These are phyloP conservation scores for Pygoscelis antarcticus DNA, from an alignment of 2,113 vertebrate species.

Conservation along the genomic window DNA sequence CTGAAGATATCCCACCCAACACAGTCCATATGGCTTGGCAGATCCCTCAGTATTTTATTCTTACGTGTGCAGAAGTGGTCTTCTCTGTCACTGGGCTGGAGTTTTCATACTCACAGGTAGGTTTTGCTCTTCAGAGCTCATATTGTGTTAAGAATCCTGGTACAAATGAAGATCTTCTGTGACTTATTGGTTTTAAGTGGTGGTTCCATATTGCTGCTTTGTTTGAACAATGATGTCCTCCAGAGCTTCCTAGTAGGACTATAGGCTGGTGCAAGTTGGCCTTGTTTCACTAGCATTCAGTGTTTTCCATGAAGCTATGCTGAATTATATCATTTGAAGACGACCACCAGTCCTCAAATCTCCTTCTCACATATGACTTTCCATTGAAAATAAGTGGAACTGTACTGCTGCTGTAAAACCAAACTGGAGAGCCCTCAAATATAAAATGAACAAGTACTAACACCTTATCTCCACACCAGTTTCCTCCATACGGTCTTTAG, in stretches of 20 bases:
- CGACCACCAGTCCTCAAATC: neutral
- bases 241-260: neutral
- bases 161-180: neutral
- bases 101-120: slow-evolving; percentile 96
- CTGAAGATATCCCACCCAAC: slow-evolving; percentile 85
- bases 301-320: neutral
- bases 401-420: neutral
- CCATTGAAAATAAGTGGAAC: neutral
- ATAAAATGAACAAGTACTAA: neutral
- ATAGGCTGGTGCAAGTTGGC: neutral
- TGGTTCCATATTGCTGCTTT: neutral
- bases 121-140: neutral
- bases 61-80: slow-evolving; percentile 90
- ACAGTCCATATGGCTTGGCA: slow-evolving; percentile 88
- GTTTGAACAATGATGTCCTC: neutral
- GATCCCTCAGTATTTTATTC: slow-evolving; percentile 94
- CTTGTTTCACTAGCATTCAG: neutral
- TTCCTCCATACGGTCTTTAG: neutral
- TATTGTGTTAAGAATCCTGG: neutral
- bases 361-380: neutral
- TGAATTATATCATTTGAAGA: neutral
- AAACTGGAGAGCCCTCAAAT: neutral
- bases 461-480: neutral
- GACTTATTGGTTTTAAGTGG: neutral
- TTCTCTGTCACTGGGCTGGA: slow-evolving; percentile 95